These are phyloP conservation scores for Marmota monax DNA, from an alignment of 2,113 vertebrate species.

Conservation along the genomic window DNA sequence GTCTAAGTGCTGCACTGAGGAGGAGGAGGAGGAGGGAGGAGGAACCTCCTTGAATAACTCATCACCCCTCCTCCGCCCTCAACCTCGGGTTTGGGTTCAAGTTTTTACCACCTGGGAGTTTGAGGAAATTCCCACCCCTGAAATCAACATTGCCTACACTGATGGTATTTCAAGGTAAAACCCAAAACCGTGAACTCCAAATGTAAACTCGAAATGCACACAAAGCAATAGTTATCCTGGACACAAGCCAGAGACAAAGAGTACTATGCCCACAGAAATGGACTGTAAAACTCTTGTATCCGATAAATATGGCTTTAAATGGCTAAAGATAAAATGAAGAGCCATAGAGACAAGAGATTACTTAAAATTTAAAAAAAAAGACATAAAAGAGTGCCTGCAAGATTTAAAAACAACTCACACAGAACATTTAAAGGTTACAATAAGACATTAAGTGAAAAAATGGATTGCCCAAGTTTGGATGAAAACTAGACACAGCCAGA, in stretches of 20 bases:
- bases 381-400: neutral
- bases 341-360: neutral
- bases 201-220: neutral
- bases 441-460: conserved; percentile 24
- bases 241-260: neutral
- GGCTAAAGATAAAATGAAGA: neutral
- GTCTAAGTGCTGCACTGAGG: neutral
- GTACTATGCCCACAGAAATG: neutral
- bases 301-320: neutral
- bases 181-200: neutral
- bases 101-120: neutral
- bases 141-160: neutral
- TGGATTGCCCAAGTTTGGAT: neutral
- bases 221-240: neutral
- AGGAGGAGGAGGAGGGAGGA: fast-evolving
- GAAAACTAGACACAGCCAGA: neutral
- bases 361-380: neutral
- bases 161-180: neutral
- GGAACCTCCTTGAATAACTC: neutral
- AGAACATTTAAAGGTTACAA: neutral
- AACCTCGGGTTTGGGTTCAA: neutral
- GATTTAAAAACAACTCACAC: neutral
- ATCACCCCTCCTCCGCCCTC: neutral
- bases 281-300: neutral
- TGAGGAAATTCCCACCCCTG: neutral